Conservation (phyloP, 2,888 invertebrate genomes). For the Laothoe populi region DNA sequence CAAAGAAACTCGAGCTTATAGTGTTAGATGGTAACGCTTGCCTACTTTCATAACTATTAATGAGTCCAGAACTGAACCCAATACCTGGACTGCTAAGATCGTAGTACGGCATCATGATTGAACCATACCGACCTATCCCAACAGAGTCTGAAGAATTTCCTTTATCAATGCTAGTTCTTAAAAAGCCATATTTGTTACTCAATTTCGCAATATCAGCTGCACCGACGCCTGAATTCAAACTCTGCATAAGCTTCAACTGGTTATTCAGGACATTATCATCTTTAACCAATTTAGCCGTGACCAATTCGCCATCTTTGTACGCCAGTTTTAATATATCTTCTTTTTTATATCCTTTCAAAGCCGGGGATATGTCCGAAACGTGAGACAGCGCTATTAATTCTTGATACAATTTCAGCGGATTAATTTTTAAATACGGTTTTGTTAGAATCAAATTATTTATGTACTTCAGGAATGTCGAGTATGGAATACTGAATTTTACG, state of each 20-base stretch:
- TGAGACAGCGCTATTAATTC: constrained; percentile 52
- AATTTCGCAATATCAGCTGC: constrained; percentile 40
- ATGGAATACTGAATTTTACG: constrained; percentile 66
- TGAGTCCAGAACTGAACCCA: background rate
- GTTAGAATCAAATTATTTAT: constrained; percentile 44
- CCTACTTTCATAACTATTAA: background rate
- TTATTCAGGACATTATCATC: constrained; percentile 40
- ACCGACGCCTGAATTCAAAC: constrained; percentile 47
- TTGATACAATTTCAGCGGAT: constrained; percentile 53
- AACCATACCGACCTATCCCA: background rate
- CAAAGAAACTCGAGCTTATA: background rate
- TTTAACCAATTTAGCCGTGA: constrained; percentile 57
- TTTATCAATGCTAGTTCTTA: background rate
- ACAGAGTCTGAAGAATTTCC: background rate
- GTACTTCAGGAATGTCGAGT: constrained; percentile 49
- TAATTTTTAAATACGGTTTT: constrained; percentile 47
- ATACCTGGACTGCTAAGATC: constrained; percentile 4
- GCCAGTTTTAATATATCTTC: constrained; percentile 55
- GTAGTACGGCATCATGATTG: background rate
- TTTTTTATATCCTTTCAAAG: constrained; percentile 49
- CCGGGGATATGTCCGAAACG: constrained; percentile 53
- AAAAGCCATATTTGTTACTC: constrained; percentile 32
- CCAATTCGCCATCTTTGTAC: constrained; percentile 52
- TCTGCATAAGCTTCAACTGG: constrained; percentile 43
- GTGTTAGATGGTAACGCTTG: background rate